These are phyloP conservation scores for Meleagris gallopavo DNA, from an alignment of 2,113 vertebrate genomes.

Conservation along the genomic window DNA sequence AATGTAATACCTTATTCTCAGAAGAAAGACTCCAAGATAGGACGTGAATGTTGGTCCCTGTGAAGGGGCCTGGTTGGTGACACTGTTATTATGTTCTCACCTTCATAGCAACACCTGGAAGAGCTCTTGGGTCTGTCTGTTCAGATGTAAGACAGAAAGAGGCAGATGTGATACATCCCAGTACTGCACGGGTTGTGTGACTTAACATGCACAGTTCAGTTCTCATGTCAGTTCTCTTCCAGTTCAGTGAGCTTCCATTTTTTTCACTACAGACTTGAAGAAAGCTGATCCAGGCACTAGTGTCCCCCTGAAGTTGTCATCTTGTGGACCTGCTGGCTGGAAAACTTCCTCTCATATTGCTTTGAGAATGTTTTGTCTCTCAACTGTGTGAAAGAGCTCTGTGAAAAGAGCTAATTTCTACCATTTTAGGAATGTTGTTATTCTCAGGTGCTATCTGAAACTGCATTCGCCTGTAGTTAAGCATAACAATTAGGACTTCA, in stretches of 20 bases:
- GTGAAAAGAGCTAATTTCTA: not conserved
- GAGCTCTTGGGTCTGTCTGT: not conserved
- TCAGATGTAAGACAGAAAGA: not conserved
- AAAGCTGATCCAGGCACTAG: not conserved
- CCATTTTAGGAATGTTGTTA: not conserved
- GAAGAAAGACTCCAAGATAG: not conserved
- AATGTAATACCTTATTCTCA: not conserved
- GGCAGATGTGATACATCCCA: not conserved
- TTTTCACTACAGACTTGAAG: not conserved
- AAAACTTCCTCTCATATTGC: not conserved
- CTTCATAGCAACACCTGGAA: fast-evolving
- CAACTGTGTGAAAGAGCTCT: fast-evolving
- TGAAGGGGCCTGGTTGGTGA: not conserved
- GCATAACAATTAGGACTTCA: not conserved
- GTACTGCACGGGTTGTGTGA: fast-evolving
- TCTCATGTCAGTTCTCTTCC: not conserved
- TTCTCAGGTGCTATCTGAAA: not conserved
- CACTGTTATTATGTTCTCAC: not conserved
- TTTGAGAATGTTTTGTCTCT: not conserved
- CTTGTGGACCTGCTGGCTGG: not conserved
- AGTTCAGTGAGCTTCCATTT: not conserved
- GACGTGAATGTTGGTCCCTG: not conserved
- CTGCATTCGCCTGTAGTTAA: not conserved
- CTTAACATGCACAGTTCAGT: fast-evolving
- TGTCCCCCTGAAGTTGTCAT: not conserved